Base-by-base conservation (phyloP, 2,888 invertebrate species). In the Drosophila algonquin region DNA sequence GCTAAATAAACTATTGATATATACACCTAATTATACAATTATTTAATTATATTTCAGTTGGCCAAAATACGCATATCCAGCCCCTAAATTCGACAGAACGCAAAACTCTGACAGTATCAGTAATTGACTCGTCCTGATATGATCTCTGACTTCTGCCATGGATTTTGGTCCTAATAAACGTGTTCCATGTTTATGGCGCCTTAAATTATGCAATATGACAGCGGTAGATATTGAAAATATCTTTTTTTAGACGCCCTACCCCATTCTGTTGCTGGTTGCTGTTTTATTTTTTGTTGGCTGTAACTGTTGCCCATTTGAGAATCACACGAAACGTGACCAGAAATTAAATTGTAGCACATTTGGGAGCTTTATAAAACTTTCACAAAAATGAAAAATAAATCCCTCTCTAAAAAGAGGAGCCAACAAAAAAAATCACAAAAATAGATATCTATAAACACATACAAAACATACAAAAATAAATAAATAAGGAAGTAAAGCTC, bases 261-360 rank as follows among this genome's bases (percentile, higher is more conserved):
- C 50, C 56, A 44, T 50, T 18, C 44, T 18, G 44, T 18, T 16
- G 7, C 30, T 64, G 53, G 30, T 54, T 10, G n/a, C 46, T n/a
- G 27, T 46, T 12, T 32, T 21, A 30, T 18, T 40, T 48, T 40
- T 2, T 27, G 40, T 54, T 40, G 14, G 40, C 7, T 68, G 61
- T 58, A 77, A 63, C 73, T 76, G 79, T 78, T 81, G 74, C 74
- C 40, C 74, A 73, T 85, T 83, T 74, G 75, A 63, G 79, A 86
- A 83, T 81, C 79, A 77, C 75, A 80, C 76, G 76, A 77, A 73
- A 87, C 88, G 86, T 86, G 86, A 88, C 83, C 72, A 87, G 86
- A 86, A 87, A 86, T 86, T 81, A 86, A 86, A 86, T 67, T 68
- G 59, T 64, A 64, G 55, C 63, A 73, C 63, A 77, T 74, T 73